Conservation (phyloP, 2,113 vertebrate species). For the Penelope pileata region DNA sequence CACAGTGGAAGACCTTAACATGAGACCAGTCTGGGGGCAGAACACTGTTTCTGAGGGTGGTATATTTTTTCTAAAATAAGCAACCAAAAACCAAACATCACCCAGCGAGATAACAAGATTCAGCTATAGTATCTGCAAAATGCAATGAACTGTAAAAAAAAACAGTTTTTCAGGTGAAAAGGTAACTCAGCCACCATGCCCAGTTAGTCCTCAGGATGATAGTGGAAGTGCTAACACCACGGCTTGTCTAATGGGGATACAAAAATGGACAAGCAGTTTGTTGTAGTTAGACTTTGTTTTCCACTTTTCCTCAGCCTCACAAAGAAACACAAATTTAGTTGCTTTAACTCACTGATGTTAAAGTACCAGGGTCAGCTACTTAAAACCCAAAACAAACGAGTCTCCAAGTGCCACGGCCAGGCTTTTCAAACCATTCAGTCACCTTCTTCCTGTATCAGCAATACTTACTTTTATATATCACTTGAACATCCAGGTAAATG, state of each 20-base stretch:
- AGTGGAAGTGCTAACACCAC: neutral
- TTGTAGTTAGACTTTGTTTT: neutral
- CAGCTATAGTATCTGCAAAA: neutral
- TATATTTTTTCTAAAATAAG: slow-evolving; percentile 58
- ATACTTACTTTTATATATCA: neutral
- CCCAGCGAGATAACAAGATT: neutral
- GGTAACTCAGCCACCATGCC: neutral
- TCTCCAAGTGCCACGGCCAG: neutral
- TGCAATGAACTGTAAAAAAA: neutral
- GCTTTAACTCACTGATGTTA: neutral
- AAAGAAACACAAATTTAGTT: neutral
- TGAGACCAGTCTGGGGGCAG: slow-evolving; percentile 12
- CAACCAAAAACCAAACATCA: neutral
- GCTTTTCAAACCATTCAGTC: neutral
- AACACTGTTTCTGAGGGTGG: slow-evolving; percentile 43
- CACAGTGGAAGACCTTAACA: slow-evolving; percentile 21
- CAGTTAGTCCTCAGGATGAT: neutral
- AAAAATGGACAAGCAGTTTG: neutral
- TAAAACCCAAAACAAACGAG: neutral
- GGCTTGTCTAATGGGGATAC: neutral
- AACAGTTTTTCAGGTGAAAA: neutral
- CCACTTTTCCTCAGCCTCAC: neutral
- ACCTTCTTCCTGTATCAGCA: neutral
- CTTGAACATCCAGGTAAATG: neutral
- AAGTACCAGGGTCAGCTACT: neutral